Evolutionary conservation across 2,888 invertebrate genomes (phyloP), one percentile per base, ranked within the genome.

Genomic region (Scotopteryx bipunctaria): DNA sequence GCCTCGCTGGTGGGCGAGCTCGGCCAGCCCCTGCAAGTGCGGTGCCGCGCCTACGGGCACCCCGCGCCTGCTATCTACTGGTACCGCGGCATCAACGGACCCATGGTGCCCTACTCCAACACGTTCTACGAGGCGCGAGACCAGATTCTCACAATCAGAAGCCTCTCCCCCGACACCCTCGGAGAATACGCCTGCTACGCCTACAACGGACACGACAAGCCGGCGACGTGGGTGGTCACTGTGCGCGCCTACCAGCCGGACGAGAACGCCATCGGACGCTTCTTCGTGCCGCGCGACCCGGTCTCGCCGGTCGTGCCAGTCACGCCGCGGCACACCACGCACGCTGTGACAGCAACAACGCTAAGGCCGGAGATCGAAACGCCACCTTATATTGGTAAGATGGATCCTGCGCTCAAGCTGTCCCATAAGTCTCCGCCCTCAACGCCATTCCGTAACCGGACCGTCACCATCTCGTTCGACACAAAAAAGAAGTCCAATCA

Each of bases 161-260:
- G 92, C 0, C 93, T 98, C 8, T 91, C 93, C 23, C 69, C 94
- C 13, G 92, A 93, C 3, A 95, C 95, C 68, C 91, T 97, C 43
- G 98, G 98, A 2, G 92, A 94, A 40, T 98, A 98, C 85, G 95
- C 94, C 3, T 98, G 98, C 74, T 95, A 96, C 71, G 98, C 96
- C 2, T 98, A 95, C 82, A 98, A 98, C 74, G 96, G 96, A 1
- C 76, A 93, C 5, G 94, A 94, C 6, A 93, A 93, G 63, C 94
- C 97, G 3, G 94, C 94, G 0, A 94, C 95, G 36, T 95, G 95
- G 93, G 92, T 94, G 8, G 92, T 96, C 4, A 92, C 92, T 0
- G 91, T 98, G 8, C 93, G 93, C 69, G 95, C 95, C 0, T 84
- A 93, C 58, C 94, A 94, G 11, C 94, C 95, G 0, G 93, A 94